Evolutionary conservation across 2,113 vertebrate genomes (phyloP).

Genomic region (Phrynosoma platyrhinos): DNA sequence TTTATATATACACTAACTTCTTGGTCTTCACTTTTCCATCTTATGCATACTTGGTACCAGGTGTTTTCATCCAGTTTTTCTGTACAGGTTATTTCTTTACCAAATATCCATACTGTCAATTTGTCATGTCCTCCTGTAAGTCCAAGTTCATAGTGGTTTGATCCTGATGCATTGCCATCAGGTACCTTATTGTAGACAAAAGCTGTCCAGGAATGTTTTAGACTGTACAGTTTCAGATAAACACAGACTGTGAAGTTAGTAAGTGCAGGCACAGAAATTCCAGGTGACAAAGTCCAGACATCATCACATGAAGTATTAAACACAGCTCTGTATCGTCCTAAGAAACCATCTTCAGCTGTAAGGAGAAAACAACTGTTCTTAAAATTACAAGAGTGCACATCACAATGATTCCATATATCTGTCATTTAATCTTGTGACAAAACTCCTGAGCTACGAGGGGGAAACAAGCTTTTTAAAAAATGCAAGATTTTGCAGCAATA

Average conservation of each 20-base stretch:
- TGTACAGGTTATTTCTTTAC: constrained; percentile 48
- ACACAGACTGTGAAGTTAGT: constrained; percentile 72
- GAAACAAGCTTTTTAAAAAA: constrained; percentile 17
- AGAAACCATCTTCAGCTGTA: constrained; percentile 66
- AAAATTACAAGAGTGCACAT: too few relatives aligned
- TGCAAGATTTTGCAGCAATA: not conserved
- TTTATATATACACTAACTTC: constrained; percentile 70
- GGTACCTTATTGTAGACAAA: constrained; percentile 66
- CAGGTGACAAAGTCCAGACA: constrained; percentile 66
- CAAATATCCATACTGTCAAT: constrained; percentile 73
- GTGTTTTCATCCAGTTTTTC: constrained; percentile 43
- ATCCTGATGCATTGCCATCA: constrained; percentile 33
- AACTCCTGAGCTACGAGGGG: too few relatives aligned
- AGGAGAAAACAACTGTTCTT: constrained; percentile 19
- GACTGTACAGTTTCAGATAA: constrained; percentile 65
- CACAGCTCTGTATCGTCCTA: constrained; percentile 69
- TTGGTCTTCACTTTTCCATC: constrained; percentile 60
- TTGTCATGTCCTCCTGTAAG: constrained; percentile 55
- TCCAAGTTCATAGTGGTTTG: constrained; percentile 63
- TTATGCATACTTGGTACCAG: constrained; percentile 72
- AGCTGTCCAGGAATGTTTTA: constrained; percentile 58
- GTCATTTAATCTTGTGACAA: not conserved
- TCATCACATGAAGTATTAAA: constrained; percentile 67
- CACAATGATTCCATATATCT: too few relatives aligned
- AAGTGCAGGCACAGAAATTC: constrained; percentile 66